A percentile compares a stretch with the other conserved stretches of the same genome.
These are phyloP conservation scores for Corythornis leucogaster DNA, from an alignment of 2,797 vertebrate species.

Conservation along the genomic window DNA sequence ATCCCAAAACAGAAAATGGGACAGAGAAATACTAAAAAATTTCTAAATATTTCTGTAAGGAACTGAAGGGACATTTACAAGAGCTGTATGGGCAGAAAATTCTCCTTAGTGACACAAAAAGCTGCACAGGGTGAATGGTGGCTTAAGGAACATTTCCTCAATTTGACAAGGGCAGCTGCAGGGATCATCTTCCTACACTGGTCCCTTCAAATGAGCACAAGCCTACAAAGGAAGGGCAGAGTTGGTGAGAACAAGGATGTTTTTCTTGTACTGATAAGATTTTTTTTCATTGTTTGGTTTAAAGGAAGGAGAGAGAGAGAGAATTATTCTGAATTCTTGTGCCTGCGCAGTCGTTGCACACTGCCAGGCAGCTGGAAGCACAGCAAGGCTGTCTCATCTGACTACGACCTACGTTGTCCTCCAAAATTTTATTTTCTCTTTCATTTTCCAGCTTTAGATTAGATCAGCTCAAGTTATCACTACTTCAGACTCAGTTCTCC, in stretches of 20 bases:
- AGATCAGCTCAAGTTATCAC: background rate
- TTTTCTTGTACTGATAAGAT: background rate
- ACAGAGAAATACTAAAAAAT: background rate
- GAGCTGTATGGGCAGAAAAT: background rate
- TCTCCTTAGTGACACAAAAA: background rate
- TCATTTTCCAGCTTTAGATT: background rate
- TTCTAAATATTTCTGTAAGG: background rate
- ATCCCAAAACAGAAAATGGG: background rate
- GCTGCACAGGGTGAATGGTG: fast-evolving
- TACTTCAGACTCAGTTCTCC: background rate
- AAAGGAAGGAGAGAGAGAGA: background rate
- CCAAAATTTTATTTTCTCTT: background rate
- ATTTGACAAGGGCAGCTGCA: background rate
- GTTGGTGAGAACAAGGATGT: no score
- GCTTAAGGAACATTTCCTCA: background rate
- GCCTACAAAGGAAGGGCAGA: fast-evolving
- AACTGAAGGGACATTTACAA: background rate
- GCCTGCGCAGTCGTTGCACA: fast-evolving
- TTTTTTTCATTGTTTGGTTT: background rate
- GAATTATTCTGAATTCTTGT: background rate
- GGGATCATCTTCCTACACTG: background rate
- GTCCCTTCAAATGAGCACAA: background rate
- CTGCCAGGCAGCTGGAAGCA: background rate
- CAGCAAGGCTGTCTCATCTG: background rate
- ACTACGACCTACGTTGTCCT: background rate